Base-by-base conservation (phyloP, 1,140 invertebrate species). In the Drosophila triauraria region DNA sequence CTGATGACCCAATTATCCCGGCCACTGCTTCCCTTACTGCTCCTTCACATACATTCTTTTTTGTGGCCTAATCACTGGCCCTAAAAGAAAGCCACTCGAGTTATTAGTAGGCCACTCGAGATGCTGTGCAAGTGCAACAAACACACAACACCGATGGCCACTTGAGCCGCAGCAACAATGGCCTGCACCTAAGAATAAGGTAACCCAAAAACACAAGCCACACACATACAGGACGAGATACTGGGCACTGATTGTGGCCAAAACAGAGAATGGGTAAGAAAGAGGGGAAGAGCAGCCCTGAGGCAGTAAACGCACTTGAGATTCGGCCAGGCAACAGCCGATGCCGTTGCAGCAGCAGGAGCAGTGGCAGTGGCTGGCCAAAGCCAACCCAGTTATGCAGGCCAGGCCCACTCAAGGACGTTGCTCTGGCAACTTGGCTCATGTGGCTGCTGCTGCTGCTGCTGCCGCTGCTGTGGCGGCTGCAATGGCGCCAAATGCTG, bases 81-180 rank as follows among this genome's bases (percentile, higher is more conserved):
- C 74, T 23, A 54, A 62, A 51, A 63, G 68, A 46, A 59, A 59
- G 57, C 40, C 54, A 75, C 82, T 91, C 68, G 68, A 82, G 86
- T 67, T 84, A 80, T 84, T 84, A 84, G 82, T 80, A 78, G 76
- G 82, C 81, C 77, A 84, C 82, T 84, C 60, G 68, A 82, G 78
- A 85, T 75, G 71, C 85, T 85, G 71, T 61, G 80, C 81, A 90
- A 90, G 80, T 88, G 85, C 85, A 88, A 61, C 71, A 50, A 43
- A 65, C 35, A 42, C 51, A 43, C 54, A 67, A 67, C 58, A 58
- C 61, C 54, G 53, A 54, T 75, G 70, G 71, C 74, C 74, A 78
- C 76, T 78, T 48, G 65, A 59, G 59, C 38, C 44, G 25, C 75
- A 76, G 25, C 74, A 78, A 79, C 76, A 79, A 79, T 64, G 47